These are phyloP conservation scores for Latrodectus hesperus DNA, from an alignment of 2,888 invertebrate species.

Conservation along the genomic window DNA sequence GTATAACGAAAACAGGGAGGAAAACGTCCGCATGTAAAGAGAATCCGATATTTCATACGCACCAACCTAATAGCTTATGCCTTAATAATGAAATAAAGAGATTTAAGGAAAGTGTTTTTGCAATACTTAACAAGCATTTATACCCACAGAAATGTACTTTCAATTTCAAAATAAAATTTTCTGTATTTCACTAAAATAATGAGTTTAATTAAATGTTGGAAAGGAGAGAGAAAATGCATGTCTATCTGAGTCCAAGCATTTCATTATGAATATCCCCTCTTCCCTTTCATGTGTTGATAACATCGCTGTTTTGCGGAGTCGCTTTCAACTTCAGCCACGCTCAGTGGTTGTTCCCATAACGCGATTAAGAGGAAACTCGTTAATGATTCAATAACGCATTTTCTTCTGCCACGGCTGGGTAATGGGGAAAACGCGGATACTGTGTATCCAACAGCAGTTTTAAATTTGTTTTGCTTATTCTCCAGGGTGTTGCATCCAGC, in stretches of 20 bases:
- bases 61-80: too few relatives aligned
- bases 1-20: too few relatives aligned
- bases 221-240: neutral
- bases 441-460: conserved; percentile 19
- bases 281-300: conserved; percentile 21
- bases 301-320: neutral
- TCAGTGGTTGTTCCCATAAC: conserved; percentile 7
- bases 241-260: neutral
- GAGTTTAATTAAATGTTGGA: too few relatives aligned
- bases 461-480: conserved; percentile 32
- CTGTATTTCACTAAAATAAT: too few relatives aligned
- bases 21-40: too few relatives aligned
- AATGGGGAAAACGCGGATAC: neutral
- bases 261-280: conserved; percentile 14
- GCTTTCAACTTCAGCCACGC: neutral
- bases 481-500: neutral
- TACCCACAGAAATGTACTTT: too few relatives aligned
- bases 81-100: too few relatives aligned
- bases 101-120: too few relatives aligned
- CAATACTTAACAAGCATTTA: too few relatives aligned
- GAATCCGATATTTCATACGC: too few relatives aligned
- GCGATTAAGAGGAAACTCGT: conserved; percentile 11
- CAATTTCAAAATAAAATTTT: too few relatives aligned
- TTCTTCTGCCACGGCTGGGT: neutral
- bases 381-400: conserved; percentile 26